Conservation (phyloP, 1,140 invertebrate genomes). For the Delia radicum region DNA sequence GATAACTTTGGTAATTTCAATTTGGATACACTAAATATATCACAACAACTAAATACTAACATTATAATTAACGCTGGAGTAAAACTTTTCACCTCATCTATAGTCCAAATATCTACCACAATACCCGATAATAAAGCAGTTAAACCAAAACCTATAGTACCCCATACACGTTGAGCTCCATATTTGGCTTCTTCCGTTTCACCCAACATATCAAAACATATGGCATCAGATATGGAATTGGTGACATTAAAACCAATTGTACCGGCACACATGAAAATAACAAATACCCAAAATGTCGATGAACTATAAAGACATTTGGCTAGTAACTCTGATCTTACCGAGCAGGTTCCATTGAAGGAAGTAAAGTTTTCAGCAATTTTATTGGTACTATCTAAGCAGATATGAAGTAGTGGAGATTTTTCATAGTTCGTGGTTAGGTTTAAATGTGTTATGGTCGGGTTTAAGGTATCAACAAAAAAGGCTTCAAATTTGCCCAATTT, state of each 20-base stretch:
- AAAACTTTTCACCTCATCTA: slow-evolving; percentile 62
- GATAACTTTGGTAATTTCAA: slow-evolving; percentile 65
- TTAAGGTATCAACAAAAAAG: slow-evolving; percentile 9
- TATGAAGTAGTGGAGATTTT: not conserved
- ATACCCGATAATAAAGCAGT: slow-evolving; percentile 69
- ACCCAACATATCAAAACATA: slow-evolving; percentile 80
- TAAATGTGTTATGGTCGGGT: not conserved
- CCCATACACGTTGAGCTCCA: slow-evolving; percentile 76
- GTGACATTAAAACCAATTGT: slow-evolving; percentile 75
- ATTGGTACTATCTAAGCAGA: not conserved
- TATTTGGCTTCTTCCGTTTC: slow-evolving; percentile 64
- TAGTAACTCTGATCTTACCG: not conserved
- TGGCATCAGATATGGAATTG: slow-evolving; percentile 76
- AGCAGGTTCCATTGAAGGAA: not conserved
- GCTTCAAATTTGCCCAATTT: not conserved
- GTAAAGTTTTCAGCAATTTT: not conserved
- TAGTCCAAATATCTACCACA: slow-evolving; percentile 62
- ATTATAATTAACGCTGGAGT: slow-evolving; percentile 70
- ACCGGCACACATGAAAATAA: slow-evolving; percentile 69
- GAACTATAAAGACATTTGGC: slow-evolving; percentile 59
- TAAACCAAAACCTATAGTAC: slow-evolving; percentile 72
- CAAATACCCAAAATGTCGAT: slow-evolving; percentile 70
- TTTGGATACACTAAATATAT: slow-evolving; percentile 66
- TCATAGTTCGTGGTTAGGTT: slow-evolving; percentile 15
- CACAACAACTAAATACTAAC: slow-evolving; percentile 62